phyloP scores from a whole-genome alignment of 2,113 vertebrate species.

The Psophia crepitans region DNA sequence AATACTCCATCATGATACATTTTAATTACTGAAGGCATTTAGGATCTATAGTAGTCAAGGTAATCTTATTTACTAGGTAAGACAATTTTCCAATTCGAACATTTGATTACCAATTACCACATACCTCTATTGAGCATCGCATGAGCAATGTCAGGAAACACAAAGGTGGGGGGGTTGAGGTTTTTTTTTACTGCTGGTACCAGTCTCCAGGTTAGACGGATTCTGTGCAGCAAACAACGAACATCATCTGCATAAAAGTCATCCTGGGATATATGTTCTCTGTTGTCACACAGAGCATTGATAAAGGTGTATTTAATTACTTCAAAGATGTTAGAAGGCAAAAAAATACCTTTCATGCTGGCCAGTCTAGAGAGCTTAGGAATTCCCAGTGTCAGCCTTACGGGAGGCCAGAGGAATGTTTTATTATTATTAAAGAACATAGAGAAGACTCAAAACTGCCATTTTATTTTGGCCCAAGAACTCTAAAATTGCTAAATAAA shows the following conservation, averaged over 20 bases:
- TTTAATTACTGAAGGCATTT: neutral
- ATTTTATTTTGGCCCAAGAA: neutral
- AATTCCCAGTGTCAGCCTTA: neutral
- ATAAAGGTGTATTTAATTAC: neutral
- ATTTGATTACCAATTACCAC: neutral
- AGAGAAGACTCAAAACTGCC: neutral
- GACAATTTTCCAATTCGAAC: neutral
- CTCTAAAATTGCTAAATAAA: constrained; percentile 18
- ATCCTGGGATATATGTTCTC: neutral
- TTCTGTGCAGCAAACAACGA: neutral
- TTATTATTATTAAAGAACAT: neutral
- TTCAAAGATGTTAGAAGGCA: neutral
- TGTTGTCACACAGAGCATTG: neutral
- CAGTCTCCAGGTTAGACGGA: neutral
- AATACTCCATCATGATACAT: rapidly evolving
- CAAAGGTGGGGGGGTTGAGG: neutral
- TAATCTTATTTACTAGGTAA: neutral
- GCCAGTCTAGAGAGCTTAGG: neutral
- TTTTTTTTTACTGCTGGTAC: neutral
- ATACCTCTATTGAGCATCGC: rapidly evolving
- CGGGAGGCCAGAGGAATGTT: neutral
- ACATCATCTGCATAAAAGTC: neutral
- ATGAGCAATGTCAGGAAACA: neutral
- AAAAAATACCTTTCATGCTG: neutral
- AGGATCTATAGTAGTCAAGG: neutral